A percentile compares a stretch with the other conserved stretches of the same genome.
These are phyloP conservation scores for Lepidocyrtinus sp. DNA, from an alignment of 2,888 invertebrate species.

Conservation along the genomic window DNA sequence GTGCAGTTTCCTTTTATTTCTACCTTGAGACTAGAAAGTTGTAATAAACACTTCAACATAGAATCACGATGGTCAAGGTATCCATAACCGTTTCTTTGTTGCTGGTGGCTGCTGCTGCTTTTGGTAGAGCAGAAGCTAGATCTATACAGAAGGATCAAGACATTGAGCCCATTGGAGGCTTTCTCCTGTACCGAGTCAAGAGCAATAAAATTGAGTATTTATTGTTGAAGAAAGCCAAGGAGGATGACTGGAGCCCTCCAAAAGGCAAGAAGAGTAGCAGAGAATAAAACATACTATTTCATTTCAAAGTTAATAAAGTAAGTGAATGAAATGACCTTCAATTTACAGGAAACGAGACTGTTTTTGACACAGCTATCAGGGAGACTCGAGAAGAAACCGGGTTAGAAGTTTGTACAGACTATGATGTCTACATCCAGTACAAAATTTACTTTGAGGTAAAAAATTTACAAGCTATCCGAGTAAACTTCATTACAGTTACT, in stretches of 20 bases:
- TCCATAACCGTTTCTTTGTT: background rate
- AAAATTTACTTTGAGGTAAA: constrained; percentile 55
- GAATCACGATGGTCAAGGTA: constrained; percentile 26
- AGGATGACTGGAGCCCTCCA: constrained; percentile 57
- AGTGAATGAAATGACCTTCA: no score
- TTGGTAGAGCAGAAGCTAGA: background rate
- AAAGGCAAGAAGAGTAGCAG: constrained; percentile 34
- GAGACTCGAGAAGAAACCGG: constrained; percentile 55
- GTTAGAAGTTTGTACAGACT: constrained; percentile 20
- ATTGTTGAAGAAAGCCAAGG: constrained; percentile 48
- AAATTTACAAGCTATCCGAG: no score
- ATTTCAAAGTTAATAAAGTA: no score
- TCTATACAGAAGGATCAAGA: background rate
- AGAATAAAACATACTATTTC: no score
- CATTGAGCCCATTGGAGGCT: constrained; percentile 48
- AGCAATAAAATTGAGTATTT: constrained; percentile 35
- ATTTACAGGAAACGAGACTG: constrained; percentile 46
- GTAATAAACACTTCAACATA: background rate
- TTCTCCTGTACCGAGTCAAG: constrained; percentile 32
- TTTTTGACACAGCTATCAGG: constrained; percentile 45
- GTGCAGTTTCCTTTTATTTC: background rate
- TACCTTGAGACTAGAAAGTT: background rate
- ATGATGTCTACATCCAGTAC: constrained; percentile 33
- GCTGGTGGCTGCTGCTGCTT: background rate
- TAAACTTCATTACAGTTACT: no score